phyloP scores from a whole-genome alignment of 2,888 invertebrate species.

The Hirtodrosophila alboralis region DNA sequence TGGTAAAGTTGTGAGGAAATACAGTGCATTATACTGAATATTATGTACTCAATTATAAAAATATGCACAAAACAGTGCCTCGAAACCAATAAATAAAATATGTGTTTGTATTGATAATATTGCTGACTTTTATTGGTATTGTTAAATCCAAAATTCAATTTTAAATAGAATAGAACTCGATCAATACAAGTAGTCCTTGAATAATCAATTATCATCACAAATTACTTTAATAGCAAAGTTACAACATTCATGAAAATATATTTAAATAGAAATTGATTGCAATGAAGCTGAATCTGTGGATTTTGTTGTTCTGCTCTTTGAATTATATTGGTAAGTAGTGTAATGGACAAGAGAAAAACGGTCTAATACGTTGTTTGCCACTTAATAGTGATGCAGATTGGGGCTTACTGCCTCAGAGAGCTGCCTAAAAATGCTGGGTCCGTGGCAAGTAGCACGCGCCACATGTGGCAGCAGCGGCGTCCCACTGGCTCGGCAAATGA shows the following conservation, averaged over 20 bases:
- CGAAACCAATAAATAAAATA: too few species aligned
- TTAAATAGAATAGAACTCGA: too few species aligned
- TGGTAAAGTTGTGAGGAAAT: too few species aligned
- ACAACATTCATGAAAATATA: conserved; percentile 1
- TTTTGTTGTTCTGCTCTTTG: conserved; percentile 24
- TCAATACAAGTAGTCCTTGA: conserved; percentile 47
- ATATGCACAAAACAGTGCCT: too few species aligned
- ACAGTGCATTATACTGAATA: too few species aligned
- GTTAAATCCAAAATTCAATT: too few species aligned
- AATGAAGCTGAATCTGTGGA: conserved; percentile 41
- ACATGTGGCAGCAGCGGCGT: conserved; percentile 56
- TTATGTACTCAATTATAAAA: too few species aligned
- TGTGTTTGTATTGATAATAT: too few species aligned
- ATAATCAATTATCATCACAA: conserved; percentile 28
- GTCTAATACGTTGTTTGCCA: conserved; percentile 13
- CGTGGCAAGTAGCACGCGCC: conserved; percentile 9
- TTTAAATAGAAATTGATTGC: neutral
- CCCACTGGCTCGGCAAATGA: conserved; percentile 11
- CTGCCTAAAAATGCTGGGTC: neutral
- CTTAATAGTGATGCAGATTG: conserved; percentile 13
- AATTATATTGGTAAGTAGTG: conserved; percentile 47
- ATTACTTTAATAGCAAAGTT: conserved; percentile 5
- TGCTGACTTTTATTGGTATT: too few species aligned
- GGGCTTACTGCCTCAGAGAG: conserved; percentile 43
- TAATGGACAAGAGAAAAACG: neutral